Base-by-base conservation (phyloP, 2,113 vertebrate genomes). In the Phylloscopus trochilus region DNA sequence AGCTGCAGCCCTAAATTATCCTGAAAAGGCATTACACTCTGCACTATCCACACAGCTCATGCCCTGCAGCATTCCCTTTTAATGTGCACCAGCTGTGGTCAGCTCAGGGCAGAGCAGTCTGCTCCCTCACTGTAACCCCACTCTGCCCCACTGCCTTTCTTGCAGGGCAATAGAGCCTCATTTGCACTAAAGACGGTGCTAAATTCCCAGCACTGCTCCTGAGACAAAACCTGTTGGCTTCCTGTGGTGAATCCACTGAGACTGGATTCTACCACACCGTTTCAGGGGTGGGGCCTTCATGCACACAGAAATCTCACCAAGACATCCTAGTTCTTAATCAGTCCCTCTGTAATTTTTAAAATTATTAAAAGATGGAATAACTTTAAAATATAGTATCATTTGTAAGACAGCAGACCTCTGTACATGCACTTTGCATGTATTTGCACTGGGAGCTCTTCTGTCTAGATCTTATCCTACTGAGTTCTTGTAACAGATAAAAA, bases 351-450 rank as follows among this genome's bases (percentile, higher is more conserved):
- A 39, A 59, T 68, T 56, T 62, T 19, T 77, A 18, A 67, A 21
- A 43, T 22, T 1, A 41, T 33, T 13, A 23, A n/a, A 37, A 81
- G 77, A 51, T 30, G 1, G 4, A 62, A 27, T n/a, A 80, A 55
- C 13, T 24, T 24, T 11, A 28, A 64, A 43, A 53, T 30, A 41
- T 4, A 7, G 1, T 31, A 11, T 43, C 1, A 58, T 31, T 67
- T 58, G 3, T 67, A 51, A 76, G 20, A 43, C 10, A 76, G 46
- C 8, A 67, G 41, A 24, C 51, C 52, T 67, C 31, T 43, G 43
- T 51, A 21, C 13, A 21, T 17, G 31, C 8, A 47, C 19, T 56
- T 41, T 47, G 28, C 23, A 30, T 0, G 0, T n/a, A 27, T 11
- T 46, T 73, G 22, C 21, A 27, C 27, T 53, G 33, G 10, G 35